These are phyloP conservation scores for Stegodyphus dumicola DNA, from an alignment of 1,140 invertebrate species.

Conservation along the genomic window DNA sequence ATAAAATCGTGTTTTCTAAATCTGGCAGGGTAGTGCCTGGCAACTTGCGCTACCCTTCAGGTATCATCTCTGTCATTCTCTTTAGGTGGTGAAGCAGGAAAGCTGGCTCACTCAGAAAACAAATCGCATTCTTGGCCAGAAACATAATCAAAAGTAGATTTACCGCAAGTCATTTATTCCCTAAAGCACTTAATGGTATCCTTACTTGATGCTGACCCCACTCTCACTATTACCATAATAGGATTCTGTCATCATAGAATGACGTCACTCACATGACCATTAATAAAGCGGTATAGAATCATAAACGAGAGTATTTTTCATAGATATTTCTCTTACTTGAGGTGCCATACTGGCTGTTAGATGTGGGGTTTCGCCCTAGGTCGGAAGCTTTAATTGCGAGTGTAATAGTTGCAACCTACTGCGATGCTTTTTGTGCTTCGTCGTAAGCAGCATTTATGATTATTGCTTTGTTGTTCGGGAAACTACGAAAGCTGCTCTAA, in stretches of 20 bases:
- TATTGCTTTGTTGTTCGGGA: neutral
- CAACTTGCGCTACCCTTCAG: too few species aligned
- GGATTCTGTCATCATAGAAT: conserved; percentile 11
- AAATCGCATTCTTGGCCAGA: neutral
- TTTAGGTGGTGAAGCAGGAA: too few species aligned
- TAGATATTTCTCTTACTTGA: neutral
- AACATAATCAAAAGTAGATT: neutral
- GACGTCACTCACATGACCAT: conserved; percentile 38
- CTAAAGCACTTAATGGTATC: neutral
- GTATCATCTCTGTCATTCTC: too few species aligned
- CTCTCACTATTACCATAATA: neutral
- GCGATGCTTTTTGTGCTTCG: conserved; percentile 35
- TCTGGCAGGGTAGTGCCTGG: too few species aligned
- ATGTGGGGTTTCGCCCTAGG: neutral
- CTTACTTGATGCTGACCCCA: neutral
- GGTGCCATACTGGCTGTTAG: neutral
- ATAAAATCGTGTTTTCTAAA: too few species aligned
- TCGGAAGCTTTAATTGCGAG: conserved; percentile 19
- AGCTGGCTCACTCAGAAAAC: too few species aligned
- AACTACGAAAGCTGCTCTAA: neutral
- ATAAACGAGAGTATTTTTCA: neutral
- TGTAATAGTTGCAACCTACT: neutral
- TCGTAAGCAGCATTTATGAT: conserved; percentile 3
- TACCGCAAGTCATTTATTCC: neutral
- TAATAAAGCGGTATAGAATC: conserved; percentile 24